Conservation (phyloP, 2,888 invertebrate species). For the Tryphoninae sp. region DNA sequence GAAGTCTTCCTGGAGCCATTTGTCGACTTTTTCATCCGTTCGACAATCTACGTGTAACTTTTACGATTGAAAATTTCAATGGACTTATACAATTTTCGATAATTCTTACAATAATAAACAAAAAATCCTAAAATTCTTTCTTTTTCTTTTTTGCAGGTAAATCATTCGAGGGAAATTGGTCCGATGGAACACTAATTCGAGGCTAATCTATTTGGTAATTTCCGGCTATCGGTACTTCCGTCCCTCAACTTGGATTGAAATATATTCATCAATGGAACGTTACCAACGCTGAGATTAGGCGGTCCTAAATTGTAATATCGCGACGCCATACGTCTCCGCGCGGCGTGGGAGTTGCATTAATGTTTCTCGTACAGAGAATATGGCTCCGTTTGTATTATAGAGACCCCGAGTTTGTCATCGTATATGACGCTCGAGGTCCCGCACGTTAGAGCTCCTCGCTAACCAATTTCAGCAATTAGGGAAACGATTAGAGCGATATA, state of each 20-base stretch:
- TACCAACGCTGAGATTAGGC: slow-evolving; percentile 51
- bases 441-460: slow-evolving; percentile 28
- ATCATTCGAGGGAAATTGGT: too few relatives aligned
- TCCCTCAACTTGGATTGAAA: slow-evolving; percentile 48
- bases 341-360: slow-evolving; percentile 43
- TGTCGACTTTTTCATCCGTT: too few relatives aligned
- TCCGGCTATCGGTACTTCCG: slow-evolving; percentile 7
- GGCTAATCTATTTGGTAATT: not conserved
- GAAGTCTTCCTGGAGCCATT: not conserved
- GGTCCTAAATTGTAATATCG: slow-evolving; percentile 55
- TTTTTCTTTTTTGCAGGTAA: too few relatives aligned
- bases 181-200: not conserved
- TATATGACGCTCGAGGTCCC: not conserved
- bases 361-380: slow-evolving; percentile 14
- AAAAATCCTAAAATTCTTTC: too few relatives aligned
- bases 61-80: too few relatives aligned
- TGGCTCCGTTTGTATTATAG: not conserved
- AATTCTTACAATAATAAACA: too few relatives aligned
- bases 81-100: too few relatives aligned
- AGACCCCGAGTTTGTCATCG: slow-evolving; percentile 23
- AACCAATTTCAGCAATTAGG: slow-evolving; percentile 75
- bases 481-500: slow-evolving; percentile 63
- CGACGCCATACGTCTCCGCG: slow-evolving; percentile 41
- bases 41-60: too few relatives aligned
- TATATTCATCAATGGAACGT: slow-evolving; percentile 53